Base-by-base conservation (phyloP, 2,797 vertebrate genomes). In the Halcyon smyrnensis region DNA sequence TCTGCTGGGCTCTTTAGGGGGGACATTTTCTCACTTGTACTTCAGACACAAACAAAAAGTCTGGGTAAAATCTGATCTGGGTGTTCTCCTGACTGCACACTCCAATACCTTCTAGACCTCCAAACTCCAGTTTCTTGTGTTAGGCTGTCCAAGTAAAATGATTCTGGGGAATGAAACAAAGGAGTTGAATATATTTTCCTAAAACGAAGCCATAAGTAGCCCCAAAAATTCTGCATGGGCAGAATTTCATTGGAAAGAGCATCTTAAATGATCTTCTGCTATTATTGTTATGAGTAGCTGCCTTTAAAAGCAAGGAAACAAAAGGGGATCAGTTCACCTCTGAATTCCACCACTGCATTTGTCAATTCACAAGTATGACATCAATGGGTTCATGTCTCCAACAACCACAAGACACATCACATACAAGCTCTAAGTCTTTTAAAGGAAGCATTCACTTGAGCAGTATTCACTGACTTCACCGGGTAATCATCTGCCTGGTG, bases 351-450 rank as follows among this genome's bases (percentile, higher is more conserved):
- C 39, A 39, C 4, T 12, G 53, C 39, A 5, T 28, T 51, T 45
- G 37, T 51, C 75, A 59, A 3, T 7, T 51, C 62, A 16, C 45
- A 46, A 32, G 57, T 6, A 17, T 37, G 59, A 60, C 78, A 74
- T 3, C 21, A 28, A 28, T 0, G 27, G 39, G 30, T 36, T 18
- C 63, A 23, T 18, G 60, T 14, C 30, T 37, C 23, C 88, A 21
- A 1, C 59, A 56, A 5, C 65, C 46, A 2, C 30, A n/a, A 68
- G 53, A 48, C 53, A 25, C 37, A 34, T 1, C 28, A 3, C 18
- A 3, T 2, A 8, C 0, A 12, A 84, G 85, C 45, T 24, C 8
- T 3, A 6, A 3, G 50, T 6, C 11, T 6, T 11, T 59, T 51
- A 30, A 48, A 20, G 2, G 2, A 45, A n/a, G 62, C 4, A 8